Percentiles rank a stretch among this genome's conserved stretches.
These are phyloP conservation scores for Troglohyphantes excavatus DNA, from an alignment of 2,888 invertebrate species.

Conservation along the genomic window DNA sequence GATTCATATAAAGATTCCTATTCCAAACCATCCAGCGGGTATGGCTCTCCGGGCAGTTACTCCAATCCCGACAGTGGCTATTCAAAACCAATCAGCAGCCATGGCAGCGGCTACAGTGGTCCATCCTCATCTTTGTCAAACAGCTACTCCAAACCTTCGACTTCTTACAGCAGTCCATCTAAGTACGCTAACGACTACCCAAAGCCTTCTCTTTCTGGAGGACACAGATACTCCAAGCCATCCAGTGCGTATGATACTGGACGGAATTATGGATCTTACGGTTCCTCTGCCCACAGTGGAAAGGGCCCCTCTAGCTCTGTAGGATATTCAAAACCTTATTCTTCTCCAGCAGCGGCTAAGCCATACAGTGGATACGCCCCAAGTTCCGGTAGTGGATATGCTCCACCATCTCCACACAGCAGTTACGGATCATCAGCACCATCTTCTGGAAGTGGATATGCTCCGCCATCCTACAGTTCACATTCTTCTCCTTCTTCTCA, in stretches of 20 bases:
- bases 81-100: conserved; percentile 37
- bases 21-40: conserved; percentile 32
- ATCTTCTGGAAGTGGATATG: conserved; percentile 50
- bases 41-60: conserved; percentile 1
- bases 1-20: conserved; percentile 27
- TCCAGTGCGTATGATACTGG: conserved; percentile 33
- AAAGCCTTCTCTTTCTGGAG: conserved; percentile 33
- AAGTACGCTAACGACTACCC: conserved; percentile 37
- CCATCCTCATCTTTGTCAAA: conserved; percentile 26
- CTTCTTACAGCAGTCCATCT: conserved; percentile 26
- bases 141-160: conserved; percentile 24
- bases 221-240: background rate
- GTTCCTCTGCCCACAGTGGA: conserved; percentile 27
- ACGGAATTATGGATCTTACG: conserved; percentile 54
- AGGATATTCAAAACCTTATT: conserved; percentile 43
- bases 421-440: conserved; percentile 28
- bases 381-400: background rate
- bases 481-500: conserved; percentile 34
- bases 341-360: conserved; percentile 16
- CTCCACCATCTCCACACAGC: conserved; percentile 25
- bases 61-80: conserved; percentile 28
- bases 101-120: conserved; percentile 43
- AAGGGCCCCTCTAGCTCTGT: conserved; percentile 19
- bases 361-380: conserved; percentile 51
- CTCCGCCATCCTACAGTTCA: conserved; percentile 27